Evolutionary conservation across 2,888 invertebrate species (phyloP).

Genomic region (Baronia brevicornis): DNA sequence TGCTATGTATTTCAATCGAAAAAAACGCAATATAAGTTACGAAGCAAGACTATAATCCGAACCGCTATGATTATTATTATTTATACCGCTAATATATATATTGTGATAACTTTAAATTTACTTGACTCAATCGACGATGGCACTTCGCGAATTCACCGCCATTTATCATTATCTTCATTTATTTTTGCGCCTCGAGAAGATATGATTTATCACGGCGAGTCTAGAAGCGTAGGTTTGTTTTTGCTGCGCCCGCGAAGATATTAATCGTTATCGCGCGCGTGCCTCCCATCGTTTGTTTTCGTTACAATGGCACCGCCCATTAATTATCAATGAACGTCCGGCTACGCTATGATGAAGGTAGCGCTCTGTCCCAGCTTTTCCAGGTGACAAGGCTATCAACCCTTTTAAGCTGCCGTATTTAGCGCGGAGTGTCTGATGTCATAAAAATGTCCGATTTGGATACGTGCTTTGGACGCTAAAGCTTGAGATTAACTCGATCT

Average conservation of each 20-base stretch:
- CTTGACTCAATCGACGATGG: conserved; percentile 53
- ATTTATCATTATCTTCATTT: conserved; percentile 74
- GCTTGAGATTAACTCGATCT: conserved; percentile 65
- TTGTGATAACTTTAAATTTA: conserved; percentile 57
- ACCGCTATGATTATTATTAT: no score
- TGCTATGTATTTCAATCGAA: conserved; percentile 30
- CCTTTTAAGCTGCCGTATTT: conserved; percentile 73
- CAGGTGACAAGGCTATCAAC: conserved; percentile 73
- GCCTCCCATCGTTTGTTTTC: conserved; percentile 71
- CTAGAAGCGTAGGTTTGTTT: conserved; percentile 68
- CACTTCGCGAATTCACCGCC: conserved; percentile 54
- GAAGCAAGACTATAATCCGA: no score
- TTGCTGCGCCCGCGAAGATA: conserved; percentile 67
- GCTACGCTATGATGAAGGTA: conserved; percentile 67
- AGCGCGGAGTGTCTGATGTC: conserved; percentile 70
- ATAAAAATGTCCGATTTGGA: conserved; percentile 72
- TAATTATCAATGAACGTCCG: conserved; percentile 75
- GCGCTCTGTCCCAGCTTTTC: conserved; percentile 59
- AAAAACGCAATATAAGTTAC: conserved; percentile 18
- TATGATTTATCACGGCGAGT: conserved; percentile 71
- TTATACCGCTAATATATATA: no score
- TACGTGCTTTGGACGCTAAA: conserved; percentile 62
- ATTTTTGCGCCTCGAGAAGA: conserved; percentile 71
- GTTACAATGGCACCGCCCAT: conserved; percentile 69
- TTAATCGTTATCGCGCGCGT: conserved; percentile 73